phyloP scores from a whole-genome alignment of 2,888 invertebrate species.

The Diabrotica balteata region DNA sequence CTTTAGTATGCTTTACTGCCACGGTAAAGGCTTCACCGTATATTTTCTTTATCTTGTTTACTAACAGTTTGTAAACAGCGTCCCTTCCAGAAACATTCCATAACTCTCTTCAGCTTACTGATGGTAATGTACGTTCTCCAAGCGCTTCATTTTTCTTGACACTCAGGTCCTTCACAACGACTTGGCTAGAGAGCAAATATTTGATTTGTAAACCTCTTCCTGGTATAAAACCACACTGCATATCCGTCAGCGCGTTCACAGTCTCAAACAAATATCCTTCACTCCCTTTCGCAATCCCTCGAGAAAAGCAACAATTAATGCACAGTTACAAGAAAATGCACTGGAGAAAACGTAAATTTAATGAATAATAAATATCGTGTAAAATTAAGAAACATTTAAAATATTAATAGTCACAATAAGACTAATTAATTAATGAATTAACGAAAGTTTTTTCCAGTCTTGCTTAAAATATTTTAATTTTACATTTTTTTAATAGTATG shows the following conservation, averaged over 20 bases:
- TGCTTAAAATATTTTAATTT: no score
- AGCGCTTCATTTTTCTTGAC: slow-evolving; percentile 5
- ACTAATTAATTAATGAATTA: no score
- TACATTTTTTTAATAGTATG: no score
- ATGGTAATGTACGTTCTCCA: background rate
- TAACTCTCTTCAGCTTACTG: background rate
- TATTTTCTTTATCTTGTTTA: background rate
- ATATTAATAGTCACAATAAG: no score
- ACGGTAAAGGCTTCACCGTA: background rate
- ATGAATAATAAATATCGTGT: no score
- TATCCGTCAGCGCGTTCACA: background rate
- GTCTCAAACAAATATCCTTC: slow-evolving; percentile 2
- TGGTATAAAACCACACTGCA: background rate
- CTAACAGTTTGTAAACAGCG: background rate
- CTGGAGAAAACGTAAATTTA: no score
- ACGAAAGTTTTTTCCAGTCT: no score
- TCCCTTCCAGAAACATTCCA: background rate
- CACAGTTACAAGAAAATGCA: no score
- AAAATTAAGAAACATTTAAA: no score
- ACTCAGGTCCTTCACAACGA: background rate
- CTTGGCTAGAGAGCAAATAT: slow-evolving; percentile 5
- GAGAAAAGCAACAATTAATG: no score
- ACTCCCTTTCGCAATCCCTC: background rate
- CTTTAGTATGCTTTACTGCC: no score
- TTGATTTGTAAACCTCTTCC: slow-evolving; percentile 2